phyloP scores from a whole-genome alignment of 2,113 vertebrate species.

The Albula goreensis region DNA sequence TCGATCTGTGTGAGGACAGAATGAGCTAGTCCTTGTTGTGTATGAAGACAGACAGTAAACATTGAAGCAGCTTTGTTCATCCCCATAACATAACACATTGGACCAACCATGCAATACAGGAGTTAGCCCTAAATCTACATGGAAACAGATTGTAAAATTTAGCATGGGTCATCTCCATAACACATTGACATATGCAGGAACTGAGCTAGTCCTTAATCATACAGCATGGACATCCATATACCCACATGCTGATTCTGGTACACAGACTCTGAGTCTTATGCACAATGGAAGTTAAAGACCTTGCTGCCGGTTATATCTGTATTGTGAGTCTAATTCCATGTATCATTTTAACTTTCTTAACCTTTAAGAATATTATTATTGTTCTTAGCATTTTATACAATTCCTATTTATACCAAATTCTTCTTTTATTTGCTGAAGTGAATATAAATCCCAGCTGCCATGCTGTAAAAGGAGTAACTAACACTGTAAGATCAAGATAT shows the following conservation, averaged over 20 bases:
- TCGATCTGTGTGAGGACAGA: not conserved
- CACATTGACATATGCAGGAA: not conserved
- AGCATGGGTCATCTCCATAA: not conserved
- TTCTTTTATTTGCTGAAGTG: constrained; percentile 24
- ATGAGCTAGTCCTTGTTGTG: not conserved
- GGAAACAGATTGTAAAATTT: not conserved
- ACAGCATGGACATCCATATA: not conserved
- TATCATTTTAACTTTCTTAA: constrained; percentile 13
- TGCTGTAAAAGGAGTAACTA: constrained; percentile 22
- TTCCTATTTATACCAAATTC: constrained; percentile 33
- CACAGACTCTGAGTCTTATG: constrained; percentile 2
- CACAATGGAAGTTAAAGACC: not conserved
- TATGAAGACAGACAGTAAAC: not conserved
- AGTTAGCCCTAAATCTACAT: not conserved
- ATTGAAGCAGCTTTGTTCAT: not conserved
- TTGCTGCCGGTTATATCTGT: constrained; percentile 15
- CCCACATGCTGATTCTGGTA: not conserved
- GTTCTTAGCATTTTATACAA: constrained; percentile 30
- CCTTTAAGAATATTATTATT: constrained; percentile 9
- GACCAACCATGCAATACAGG: not conserved
- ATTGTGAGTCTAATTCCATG: constrained; percentile 21
- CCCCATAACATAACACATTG: not conserved
- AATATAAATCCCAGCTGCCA: constrained; percentile 27
- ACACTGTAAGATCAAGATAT: constrained; percentile 27
- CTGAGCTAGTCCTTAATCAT: not conserved